Evolutionary conservation across 2,888 invertebrate species (phyloP).

Genomic region (Deilephila porcellus): DNA sequence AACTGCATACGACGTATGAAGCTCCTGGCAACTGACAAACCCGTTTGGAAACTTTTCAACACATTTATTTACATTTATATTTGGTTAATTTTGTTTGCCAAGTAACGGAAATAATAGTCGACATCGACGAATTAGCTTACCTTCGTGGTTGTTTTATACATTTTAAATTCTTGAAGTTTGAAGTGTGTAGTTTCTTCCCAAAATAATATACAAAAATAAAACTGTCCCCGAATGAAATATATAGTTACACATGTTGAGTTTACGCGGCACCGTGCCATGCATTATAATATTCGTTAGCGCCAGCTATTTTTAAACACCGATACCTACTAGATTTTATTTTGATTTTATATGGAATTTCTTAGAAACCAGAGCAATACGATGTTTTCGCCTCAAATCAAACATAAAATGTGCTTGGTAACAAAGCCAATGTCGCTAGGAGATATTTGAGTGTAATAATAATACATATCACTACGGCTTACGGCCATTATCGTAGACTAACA

Average conservation of each 20-base stretch:
- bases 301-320: slow-evolving; percentile 7
- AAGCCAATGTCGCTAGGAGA: slow-evolving; percentile 26
- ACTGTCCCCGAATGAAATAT: neutral
- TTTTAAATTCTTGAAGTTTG: neutral
- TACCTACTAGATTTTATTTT: neutral
- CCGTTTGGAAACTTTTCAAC: slow-evolving; percentile 35
- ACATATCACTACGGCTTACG: slow-evolving; percentile 52
- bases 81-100: slow-evolving; percentile 4
- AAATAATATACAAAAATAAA: neutral
- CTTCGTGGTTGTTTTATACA: neutral
- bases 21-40: slow-evolving; percentile 30
- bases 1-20: slow-evolving; percentile 1
- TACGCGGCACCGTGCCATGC: slow-evolving; percentile 22
- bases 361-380: neutral
- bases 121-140: neutral
- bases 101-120: neutral
- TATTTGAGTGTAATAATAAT: slow-evolving; percentile 52
- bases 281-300: neutral
- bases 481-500: slow-evolving; percentile 46
- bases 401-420: neutral
- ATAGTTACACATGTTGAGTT: slow-evolving; percentile 13
- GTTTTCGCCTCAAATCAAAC: neutral
- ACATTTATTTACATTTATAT: neutral
- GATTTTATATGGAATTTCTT: neutral
- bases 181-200: neutral